Evolutionary conservation across 2,888 invertebrate genomes (phyloP), one percentile per base, ranked within the genome.

Genomic region (Lamellibrachia columna): DNA sequence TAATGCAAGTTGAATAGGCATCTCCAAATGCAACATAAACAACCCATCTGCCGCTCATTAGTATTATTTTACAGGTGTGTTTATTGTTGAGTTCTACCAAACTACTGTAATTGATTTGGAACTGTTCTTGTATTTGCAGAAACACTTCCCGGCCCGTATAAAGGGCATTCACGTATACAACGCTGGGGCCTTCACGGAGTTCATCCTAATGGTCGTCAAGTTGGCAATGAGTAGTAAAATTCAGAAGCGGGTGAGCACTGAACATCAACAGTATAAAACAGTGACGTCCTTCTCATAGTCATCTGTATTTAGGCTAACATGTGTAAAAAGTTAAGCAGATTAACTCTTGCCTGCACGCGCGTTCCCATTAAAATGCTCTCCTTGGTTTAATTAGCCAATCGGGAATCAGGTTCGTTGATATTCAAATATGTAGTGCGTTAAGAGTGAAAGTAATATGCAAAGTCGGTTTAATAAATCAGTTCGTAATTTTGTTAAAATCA

Each of bases 91-190:
- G 40, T 40, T 40, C 40, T 40, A 40, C 40, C 40, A 1, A 40
- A 40, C 40, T 40, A 40, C 40, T 40, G 40, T 40, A 40, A 40
- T 40, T 40, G 40, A 90, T 15, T 91, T 58, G 8, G 40, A 75
- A 75, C 2, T 75, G 75, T 75, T 22, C n/a, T 75, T 55, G 15
- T 3, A 11, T 7, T 94, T 93, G 28, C 94, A 95, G 95, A 94
- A 94, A 94, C 93, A 94, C 9, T 91, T 94, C 58, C 94, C 95
- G 22, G 94, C 94, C n/a, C 93, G 94, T 22, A 93, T 94, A n/a
- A 94, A 94, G 92, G 94, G 94, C 40, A 94, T 94, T 58, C 94
- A 94, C 91, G 93, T 94, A 91, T 95, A 94, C 94, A 94, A 95
- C 92, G 93, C 93, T 6, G 95, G 95, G 28, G 93, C 94, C 7